Base-by-base conservation (phyloP, 2,888 invertebrate genomes). In the Dyspetes luteomarginatus region DNA sequence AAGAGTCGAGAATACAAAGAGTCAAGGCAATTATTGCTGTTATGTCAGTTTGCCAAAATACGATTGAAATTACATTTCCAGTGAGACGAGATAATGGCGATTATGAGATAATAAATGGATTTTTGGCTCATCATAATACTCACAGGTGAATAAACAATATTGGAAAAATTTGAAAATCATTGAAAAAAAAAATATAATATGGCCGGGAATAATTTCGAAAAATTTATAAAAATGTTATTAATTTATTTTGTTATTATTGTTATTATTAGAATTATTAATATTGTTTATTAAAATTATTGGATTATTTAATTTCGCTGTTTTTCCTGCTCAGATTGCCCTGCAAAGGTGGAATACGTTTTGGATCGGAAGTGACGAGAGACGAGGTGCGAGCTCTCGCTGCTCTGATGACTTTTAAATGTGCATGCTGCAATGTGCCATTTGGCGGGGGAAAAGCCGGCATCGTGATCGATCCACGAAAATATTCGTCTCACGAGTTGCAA, bases 321-420 rank as follows among this genome's bases (percentile, higher is more conserved):
- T 1, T 17, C 5, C 9, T 45, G 9, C n/a, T 12, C 28, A 76
- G 76, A 60, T 28, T 45, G n/a, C 76, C 76, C 41, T 76, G 76
- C 55, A 76, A 76, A 62, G 76, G 76, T 97, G 98, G 99, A 94
- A 98, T 99, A 91, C 96, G 99, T 92, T 99, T 96, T 94, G 97
- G 98, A 84, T 93, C 95, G 92, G 97, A 98, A 91, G 99, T 99
- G 19, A 95, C 95, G 86, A 94, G 97, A 48, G 98, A 98, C 91
- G 98, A 99, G 93, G 98, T 99, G 0, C 98, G 98, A 92, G 99
- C 99, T 62, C 92, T 99, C 88, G 96, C 98, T 1, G 97, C 99
- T 64, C 93, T 99, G 91, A 99, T 99, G 99, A 99, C 99, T 3
- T 99, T 98, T 94, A 99, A 99, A 93, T 99, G 98, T 93, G 98